Evolutionary conservation across 2,888 invertebrate genomes (phyloP).

Genomic region (Pilophorus perplexus): DNA sequence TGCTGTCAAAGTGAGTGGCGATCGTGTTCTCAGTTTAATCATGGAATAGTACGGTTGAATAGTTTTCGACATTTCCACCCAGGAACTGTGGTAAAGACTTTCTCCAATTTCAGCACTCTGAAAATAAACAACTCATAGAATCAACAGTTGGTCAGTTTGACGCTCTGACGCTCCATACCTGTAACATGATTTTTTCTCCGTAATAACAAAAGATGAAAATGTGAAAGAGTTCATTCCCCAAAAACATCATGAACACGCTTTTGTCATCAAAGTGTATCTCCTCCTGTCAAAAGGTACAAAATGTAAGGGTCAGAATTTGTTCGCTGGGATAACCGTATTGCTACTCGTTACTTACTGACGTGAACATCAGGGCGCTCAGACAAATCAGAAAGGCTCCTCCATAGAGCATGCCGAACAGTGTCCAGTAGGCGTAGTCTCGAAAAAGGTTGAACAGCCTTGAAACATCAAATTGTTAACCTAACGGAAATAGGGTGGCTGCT

Average conservation of each 20-base stretch:
- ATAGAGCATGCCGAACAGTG: constrained; percentile 7
- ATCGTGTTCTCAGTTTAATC: constrained; percentile 1
- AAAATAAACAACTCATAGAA: no score
- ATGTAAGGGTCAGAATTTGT: not conserved
- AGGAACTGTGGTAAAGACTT: constrained; percentile 28
- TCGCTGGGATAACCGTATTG: not conserved
- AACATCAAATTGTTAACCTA: not conserved
- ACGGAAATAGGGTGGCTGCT: no score
- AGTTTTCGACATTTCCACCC: not conserved
- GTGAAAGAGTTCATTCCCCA: constrained; percentile 14
- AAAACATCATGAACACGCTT: constrained; percentile 23
- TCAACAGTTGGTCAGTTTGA: not conserved
- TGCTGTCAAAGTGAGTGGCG: constrained; percentile 4
- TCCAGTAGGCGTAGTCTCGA: not conserved
- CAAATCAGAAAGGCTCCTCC: constrained; percentile 21
- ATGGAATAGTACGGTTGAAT: not conserved
- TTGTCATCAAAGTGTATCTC: constrained; percentile 12
- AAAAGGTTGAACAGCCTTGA: constrained; percentile 2
- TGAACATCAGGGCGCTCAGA: constrained; percentile 14
- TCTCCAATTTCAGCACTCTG: constrained; percentile 9
- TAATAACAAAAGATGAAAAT: constrained; percentile 34
- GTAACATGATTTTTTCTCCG: constrained; percentile 21
- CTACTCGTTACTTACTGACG: not conserved
- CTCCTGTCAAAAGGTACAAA: not conserved
- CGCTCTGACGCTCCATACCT: not conserved